Base-by-base conservation (phyloP, 2,888 invertebrate species). In the Cistogaster globosa region DNA sequence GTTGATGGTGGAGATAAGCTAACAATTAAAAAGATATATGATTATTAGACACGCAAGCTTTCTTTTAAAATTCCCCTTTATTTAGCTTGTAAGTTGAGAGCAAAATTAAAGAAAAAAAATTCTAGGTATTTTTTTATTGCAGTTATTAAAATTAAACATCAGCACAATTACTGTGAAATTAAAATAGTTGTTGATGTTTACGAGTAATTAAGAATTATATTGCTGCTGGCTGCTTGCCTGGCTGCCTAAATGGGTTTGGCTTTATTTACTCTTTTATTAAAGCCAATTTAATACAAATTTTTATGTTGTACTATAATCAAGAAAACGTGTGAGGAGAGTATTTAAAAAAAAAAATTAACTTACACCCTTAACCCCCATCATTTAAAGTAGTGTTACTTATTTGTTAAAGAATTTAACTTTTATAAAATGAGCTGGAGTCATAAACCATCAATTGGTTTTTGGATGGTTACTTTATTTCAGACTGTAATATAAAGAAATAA, bases 241-340 rank as follows among this genome's bases (percentile, higher is more conserved):
- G 8, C 11, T 36, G 48, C 6, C 32, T 22, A 60, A 85, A n/a
- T n/a, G n/a, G n/a, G n/a, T n/a, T n/a, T n/a, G n/a, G n/a, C n/a
- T n/a, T n/a, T n/a, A n/a, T n/a, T n/a, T n/a, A n/a, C n/a, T n/a
- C n/a, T n/a, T n/a, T n/a, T n/a, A n/a, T n/a, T n/a, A n/a, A n/a
- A n/a, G n/a, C n/a, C n/a, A n/a, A n/a, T n/a, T n/a, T n/a, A n/a
- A 85, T 85, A 75, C 85, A 85, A 85, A 78, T 85, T 82, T 81
- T 68, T 80, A 63, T 78, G 77, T 18, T 74, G 57, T 82, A 20
- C 69, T 82, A 78, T 85, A 82, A 82, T 85, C 78, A 85, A 85
- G 65, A 69, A 76, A 82, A 82, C 76, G 82, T 82, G 82, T 76
- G 63, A 76, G 63, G 57, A 16, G 38, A 72, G 38, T 58, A 67